Evolutionary conservation across 2,797 vertebrate species (phyloP), one percentile per base, ranked within the genome.

Genomic region (Enoplosus armatus): DNA sequence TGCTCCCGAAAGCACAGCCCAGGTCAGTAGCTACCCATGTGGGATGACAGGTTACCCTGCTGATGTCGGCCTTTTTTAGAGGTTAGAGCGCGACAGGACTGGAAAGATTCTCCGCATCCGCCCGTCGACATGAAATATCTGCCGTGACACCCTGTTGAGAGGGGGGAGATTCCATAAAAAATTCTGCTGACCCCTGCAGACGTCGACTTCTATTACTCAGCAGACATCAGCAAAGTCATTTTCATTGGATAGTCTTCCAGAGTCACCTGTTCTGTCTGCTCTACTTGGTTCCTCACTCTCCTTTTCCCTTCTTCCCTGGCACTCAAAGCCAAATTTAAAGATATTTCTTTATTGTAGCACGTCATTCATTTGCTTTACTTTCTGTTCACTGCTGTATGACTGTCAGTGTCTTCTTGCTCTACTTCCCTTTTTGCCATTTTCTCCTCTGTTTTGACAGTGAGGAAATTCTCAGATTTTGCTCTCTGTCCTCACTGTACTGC

Each of bases 101-200:
- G 70, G 55, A 82, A 78, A 75, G 79, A 78, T 75, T 87, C 72
- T 72, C 87, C 66, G 84, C 83, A 37, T 92, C 88, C 59, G 72
- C 73, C 33, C 50, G 43, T 68, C 87, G 87, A 92, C 82, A 83
- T 92, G 87, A 94, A 91, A 92, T 89, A 90, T 94, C 90, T 88
- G 85, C 79, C 14, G 59, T 94, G 91, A 94, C 92, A 90, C 88
- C 89, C 81, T 26, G 70, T 73, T 31, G 87, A 87, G 84, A 80
- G 84, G 74, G 62, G 71, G 78, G 77, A 48, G 77, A 84, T 89
- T 91, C 89, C 88, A 92, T 90, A 91, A 92, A 87, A 92, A 75
- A 92, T 85, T 87, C 80, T 83, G 93, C 95, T 94, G 94, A 95
- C 73, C 80, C 85, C 72, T 59, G 53, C 58, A 88, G 76, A 91